Percentiles rank a stretch among this genome's conserved stretches.
phyloP scores from a whole-genome alignment of 2,888 invertebrate species.

The Idaea aversata region DNA sequence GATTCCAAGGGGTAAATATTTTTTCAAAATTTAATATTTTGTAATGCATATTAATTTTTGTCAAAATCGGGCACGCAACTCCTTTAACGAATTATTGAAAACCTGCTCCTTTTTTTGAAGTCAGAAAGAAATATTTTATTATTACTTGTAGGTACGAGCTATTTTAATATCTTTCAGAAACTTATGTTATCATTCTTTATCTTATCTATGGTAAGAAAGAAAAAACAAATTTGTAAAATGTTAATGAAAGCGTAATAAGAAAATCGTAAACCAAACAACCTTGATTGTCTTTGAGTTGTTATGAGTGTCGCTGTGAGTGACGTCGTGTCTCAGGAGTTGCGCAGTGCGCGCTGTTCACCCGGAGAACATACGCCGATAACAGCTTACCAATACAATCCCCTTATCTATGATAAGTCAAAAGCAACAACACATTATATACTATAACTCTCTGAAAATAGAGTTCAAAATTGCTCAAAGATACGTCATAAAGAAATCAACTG shows the following conservation, averaged over 20 bases:
- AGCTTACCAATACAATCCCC: constrained; percentile 52
- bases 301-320: constrained; percentile 53
- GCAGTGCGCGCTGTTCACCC: constrained; percentile 76
- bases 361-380: constrained; percentile 55
- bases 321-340: constrained; percentile 77
- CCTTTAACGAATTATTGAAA: too few species aligned
- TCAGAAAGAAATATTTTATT: too few species aligned
- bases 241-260: background rate
- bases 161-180: too few species aligned
- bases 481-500: constrained; percentile 18
- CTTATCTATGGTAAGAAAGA: too few species aligned
- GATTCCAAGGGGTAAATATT: too few species aligned
- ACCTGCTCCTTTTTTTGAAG: too few species aligned
- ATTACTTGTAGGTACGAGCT: too few species aligned
- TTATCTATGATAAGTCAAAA: constrained; percentile 25
- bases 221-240: background rate
- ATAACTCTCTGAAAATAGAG: constrained; percentile 19
- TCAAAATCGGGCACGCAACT: too few species aligned
- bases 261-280: constrained; percentile 15
- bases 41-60: too few species aligned
- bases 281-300: constrained; percentile 34
- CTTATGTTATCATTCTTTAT: too few species aligned
- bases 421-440: constrained; percentile 29
- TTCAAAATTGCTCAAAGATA: constrained; percentile 11
- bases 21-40: too few species aligned